Evolutionary conservation across 2,113 vertebrate species (phyloP), one percentile per base, ranked within the genome.

Genomic region (Bubo blakistoni): DNA sequence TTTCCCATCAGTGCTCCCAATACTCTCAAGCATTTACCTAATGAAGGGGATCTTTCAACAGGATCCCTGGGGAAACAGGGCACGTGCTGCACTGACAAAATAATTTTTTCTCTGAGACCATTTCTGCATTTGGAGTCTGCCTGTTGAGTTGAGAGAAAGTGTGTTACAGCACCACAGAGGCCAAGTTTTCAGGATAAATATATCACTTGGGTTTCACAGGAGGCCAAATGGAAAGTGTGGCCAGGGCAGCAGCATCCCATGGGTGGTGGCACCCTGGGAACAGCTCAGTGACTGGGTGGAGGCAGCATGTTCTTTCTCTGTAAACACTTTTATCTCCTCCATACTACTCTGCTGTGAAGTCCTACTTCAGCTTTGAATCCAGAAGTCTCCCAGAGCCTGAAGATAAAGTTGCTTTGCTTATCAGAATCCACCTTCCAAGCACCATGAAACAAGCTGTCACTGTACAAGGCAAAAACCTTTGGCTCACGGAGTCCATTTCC

Each of bases 301-400:
- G 29, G 49, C 61, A 82, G 26, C 15, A 0, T 0, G 0, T 69
- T 74, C 47, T 65, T 66, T 42, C 77, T 47, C 67, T 4, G 0
- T 13, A 32, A 5, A 16, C 10, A 27, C 34, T 46, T 25, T 5
- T n/a, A 49, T 19, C 30, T 73, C 18, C 51, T 86, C 46, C 1
- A 0, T 12, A 13, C 38, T 21, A 11, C 6, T 49, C 47, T 88
- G 21, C 86, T 67, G 27, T 6, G 4, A 81, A 88, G 11, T 36
- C 14, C 67, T 73, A 2, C 57, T 54, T 51, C 69, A 83, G 16
- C 42, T 81, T 52, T 32, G 38, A 81, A 46, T 20, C n/a, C 57
- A 61, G 27, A 67, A 73, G 6, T n/a, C 15, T 79, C 52, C 25
- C 49, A 69, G 36, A 79, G 12, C 4, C 19, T 46, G 4, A 61